Conservation (phyloP, 2,113 vertebrate genomes). For the Gymnocephalus cernua region DNA sequence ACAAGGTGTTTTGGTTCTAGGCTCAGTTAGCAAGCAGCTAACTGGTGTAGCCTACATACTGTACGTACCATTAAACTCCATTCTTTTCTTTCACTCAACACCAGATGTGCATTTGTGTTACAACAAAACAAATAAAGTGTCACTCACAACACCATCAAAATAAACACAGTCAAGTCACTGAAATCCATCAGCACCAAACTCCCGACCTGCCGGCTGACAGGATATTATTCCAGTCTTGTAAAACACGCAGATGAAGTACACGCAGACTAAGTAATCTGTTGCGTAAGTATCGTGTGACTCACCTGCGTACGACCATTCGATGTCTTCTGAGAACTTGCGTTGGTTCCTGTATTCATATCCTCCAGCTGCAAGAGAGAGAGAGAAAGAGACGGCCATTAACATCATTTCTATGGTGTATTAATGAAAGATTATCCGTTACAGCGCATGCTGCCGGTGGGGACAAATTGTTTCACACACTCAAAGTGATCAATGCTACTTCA, state of each 20-base stretch:
- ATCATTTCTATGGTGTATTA: background rate
- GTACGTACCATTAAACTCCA: background rate
- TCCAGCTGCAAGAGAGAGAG: slow-evolving; percentile 76
- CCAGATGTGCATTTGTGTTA: too few relatives aligned
- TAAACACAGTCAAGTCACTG: background rate
- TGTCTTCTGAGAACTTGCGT: slow-evolving; percentile 92
- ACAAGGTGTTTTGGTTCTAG: background rate
- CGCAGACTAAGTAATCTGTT: background rate
- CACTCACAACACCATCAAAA: background rate
- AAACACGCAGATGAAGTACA: background rate
- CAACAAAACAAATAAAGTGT: background rate
- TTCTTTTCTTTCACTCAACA: background rate
- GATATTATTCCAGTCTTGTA: background rate
- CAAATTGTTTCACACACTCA: too few relatives aligned
- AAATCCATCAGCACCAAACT: too few relatives aligned
- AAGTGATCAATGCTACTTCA: too few relatives aligned
- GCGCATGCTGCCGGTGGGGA: background rate
- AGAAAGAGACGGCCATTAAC: background rate
- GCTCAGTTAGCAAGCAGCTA: too few relatives aligned
- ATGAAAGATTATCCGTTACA: background rate
- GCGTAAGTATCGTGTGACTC: slow-evolving; percentile 69
- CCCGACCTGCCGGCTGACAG: background rate
- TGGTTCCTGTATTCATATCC: slow-evolving; percentile 92
- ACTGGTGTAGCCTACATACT: background rate
- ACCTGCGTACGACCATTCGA: slow-evolving; percentile 98